Evolutionary conservation across 2,797 vertebrate species (phyloP).

Genomic region (Bradypus variegatus): DNA sequence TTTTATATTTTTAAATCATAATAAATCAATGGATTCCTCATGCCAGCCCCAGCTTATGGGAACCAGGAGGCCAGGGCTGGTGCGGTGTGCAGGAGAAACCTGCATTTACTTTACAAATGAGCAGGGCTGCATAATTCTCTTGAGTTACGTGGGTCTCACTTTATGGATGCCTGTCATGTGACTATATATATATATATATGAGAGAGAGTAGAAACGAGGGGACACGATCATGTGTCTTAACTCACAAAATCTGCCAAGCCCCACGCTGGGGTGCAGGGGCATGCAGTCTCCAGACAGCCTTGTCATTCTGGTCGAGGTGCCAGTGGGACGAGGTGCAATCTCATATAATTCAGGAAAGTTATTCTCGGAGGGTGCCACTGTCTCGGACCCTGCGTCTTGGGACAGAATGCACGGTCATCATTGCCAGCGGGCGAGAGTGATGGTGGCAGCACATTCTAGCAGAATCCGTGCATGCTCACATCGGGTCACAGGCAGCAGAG

Average conservation of each 20-base stretch:
- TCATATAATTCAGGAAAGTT: conserved; percentile 65
- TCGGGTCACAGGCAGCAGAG: conserved; percentile 59
- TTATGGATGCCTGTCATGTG: conserved; percentile 60
- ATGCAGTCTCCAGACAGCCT: conserved; percentile 36
- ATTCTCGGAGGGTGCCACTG: conserved; percentile 58
- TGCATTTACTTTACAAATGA: conserved; percentile 71
- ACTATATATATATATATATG: neutral
- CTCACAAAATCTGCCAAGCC: conserved; percentile 27
- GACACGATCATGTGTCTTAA: conserved; percentile 44
- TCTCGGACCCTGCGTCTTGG: conserved; percentile 27
- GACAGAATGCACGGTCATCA: conserved; percentile 57
- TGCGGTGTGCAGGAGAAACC: conserved; percentile 56
- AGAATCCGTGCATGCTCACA: conserved; percentile 56
- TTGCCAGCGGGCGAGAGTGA: conserved; percentile 44
- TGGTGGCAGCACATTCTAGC: conserved; percentile 47
- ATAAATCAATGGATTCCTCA: conserved; percentile 53
- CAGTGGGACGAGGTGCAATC: conserved; percentile 34
- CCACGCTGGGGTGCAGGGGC: neutral
- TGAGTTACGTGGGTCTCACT: conserved; percentile 63
- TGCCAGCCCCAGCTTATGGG: conserved; percentile 34
- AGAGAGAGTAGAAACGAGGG: conserved; percentile 36
- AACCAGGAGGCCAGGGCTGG: conserved; percentile 54
- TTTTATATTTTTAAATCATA: conserved; percentile 15
- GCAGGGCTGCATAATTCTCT: conserved; percentile 63
- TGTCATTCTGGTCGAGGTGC: conserved; percentile 46